These are phyloP conservation scores for Myopa testacea DNA, from an alignment of 2,888 invertebrate species.

Conservation along the genomic window DNA sequence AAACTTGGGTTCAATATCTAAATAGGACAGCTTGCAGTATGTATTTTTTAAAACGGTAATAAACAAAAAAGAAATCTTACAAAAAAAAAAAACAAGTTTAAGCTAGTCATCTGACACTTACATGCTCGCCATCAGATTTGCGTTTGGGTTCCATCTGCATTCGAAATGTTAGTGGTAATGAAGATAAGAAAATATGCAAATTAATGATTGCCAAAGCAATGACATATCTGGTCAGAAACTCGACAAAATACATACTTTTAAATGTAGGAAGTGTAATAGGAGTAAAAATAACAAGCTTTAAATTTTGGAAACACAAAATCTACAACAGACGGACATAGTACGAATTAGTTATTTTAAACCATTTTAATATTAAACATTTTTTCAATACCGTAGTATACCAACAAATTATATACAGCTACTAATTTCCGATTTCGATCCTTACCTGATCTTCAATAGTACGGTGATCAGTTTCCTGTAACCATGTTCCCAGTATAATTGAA, in stretches of 20 bases:
- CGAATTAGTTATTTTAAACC: too few species aligned
- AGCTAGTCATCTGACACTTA: slow-evolving; percentile 71
- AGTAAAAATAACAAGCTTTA: too few species aligned
- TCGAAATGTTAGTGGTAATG: slow-evolving; percentile 41
- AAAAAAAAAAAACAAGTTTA: not conserved
- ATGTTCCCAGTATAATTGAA: slow-evolving; percentile 92
- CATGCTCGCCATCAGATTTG: slow-evolving; percentile 83
- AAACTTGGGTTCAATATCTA: too few species aligned
- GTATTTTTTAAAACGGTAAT: not conserved
- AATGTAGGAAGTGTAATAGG: too few species aligned
- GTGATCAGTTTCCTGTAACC: slow-evolving; percentile 97
- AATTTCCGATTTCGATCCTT: slow-evolving; percentile 45
- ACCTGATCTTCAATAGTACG: slow-evolving; percentile 98
- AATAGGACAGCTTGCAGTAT: too few species aligned
- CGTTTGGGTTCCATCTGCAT: slow-evolving; percentile 85
- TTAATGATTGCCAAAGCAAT: not conserved
- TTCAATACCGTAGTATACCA: too few species aligned
- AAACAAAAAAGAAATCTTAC: not conserved
- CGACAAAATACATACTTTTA: too few species aligned
- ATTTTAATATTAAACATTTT: not conserved
- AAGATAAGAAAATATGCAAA: slow-evolving; percentile 29
- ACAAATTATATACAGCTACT: not conserved
- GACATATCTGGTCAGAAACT: too few species aligned
- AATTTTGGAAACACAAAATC: too few species aligned
- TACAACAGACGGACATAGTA: too few species aligned